These are phyloP conservation scores for Phania funesta DNA, from an alignment of 2,888 invertebrate species.

Conservation along the genomic window DNA sequence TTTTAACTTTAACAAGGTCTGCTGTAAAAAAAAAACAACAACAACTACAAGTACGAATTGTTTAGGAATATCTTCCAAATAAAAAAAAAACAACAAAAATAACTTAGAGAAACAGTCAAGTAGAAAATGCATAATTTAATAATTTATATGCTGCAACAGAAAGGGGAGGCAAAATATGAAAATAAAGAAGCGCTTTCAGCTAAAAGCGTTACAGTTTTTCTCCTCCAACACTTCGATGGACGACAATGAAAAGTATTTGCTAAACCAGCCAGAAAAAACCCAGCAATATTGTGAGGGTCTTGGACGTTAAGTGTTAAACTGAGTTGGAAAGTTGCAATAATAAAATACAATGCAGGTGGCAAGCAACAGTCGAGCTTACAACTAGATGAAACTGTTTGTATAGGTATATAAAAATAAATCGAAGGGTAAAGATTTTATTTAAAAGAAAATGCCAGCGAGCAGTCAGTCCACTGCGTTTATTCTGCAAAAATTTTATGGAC, in stretches of 20 bases:
- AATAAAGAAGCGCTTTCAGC: background rate
- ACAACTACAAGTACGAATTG: background rate
- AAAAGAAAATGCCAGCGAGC: no score
- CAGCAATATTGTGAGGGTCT: background rate
- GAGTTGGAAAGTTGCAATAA: no score
- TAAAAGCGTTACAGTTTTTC: conserved; percentile 24
- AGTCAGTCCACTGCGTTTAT: no score
- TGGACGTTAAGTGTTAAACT: no score
- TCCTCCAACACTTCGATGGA: conserved; percentile 25
- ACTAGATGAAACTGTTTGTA: no score
- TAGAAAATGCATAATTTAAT: conserved; percentile 60
- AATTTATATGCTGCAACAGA: conserved; percentile 44
- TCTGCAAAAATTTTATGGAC: no score
- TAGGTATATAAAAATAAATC: no score
- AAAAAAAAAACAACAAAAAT: background rate
- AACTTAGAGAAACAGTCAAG: conserved; percentile 40
- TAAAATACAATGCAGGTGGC: no score
- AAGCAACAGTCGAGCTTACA: no score
- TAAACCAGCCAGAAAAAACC: background rate
- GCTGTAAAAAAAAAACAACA: background rate
- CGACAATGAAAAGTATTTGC: conserved; percentile 10
- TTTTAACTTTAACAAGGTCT: conserved; percentile 53
- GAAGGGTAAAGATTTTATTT: no score
- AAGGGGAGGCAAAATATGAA: background rate
- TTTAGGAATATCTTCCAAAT: background rate